Percentiles rank a stretch among this genome's conserved stretches.
These are phyloP conservation scores for Cladopsammia gracilis DNA, from an alignment of 64 coral and sea anemone genomes.

Conservation along the genomic window DNA sequence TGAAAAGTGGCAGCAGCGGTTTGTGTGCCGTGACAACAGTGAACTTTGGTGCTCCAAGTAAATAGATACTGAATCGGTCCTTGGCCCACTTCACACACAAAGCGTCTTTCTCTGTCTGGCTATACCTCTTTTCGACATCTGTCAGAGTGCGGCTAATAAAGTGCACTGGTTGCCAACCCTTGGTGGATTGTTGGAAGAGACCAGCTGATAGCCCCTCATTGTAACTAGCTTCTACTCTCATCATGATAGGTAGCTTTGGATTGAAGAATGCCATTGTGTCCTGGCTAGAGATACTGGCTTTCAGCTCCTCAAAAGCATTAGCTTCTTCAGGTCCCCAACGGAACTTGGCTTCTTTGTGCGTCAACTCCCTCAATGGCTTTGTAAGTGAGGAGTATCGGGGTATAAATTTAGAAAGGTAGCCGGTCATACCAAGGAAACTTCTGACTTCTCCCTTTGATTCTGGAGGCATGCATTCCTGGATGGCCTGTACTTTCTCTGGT, in stretches of 20 bases:
- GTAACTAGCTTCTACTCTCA: too few species aligned
- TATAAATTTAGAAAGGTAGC: conserved; percentile 59
- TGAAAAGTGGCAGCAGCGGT: conserved; percentile 64
- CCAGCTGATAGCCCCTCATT: too few species aligned
- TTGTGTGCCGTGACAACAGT: conserved; percentile 70
- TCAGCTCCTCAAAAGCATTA: conserved; percentile 57
- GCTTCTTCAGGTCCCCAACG: conserved; percentile 27
- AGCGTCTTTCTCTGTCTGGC: too few species aligned
- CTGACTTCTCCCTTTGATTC: conserved; percentile 29
- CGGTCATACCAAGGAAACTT: conserved; percentile 80
- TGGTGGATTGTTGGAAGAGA: too few species aligned
- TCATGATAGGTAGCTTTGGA: too few species aligned
- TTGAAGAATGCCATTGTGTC: too few species aligned
- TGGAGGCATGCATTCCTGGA: neutral
- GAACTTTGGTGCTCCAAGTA: too few species aligned
- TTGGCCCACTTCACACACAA: too few species aligned
- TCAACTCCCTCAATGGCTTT: conserved; percentile 25
- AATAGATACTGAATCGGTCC: too few species aligned
- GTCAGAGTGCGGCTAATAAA: too few species aligned
- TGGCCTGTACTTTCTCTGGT: neutral
- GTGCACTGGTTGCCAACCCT: conserved; percentile 62
- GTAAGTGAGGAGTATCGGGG: conserved; percentile 11
- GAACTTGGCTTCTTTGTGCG: conserved; percentile 58
- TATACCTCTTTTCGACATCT: too few species aligned
- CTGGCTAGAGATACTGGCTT: too few species aligned